phyloP scores from a whole-genome alignment of 2,888 invertebrate genomes.

The Euplexia lucipara region DNA sequence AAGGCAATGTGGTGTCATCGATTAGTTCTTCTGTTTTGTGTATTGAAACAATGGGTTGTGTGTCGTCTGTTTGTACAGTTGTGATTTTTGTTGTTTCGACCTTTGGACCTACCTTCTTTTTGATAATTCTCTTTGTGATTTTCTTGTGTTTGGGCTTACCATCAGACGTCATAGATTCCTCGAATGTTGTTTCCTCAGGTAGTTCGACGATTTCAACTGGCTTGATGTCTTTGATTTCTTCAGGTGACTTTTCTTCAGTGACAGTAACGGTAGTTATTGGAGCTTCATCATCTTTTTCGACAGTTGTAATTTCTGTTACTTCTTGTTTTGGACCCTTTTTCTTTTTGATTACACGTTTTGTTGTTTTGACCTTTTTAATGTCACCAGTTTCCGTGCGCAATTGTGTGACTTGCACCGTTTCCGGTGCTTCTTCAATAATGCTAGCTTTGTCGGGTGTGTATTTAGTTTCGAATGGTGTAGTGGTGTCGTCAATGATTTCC shows the following conservation, averaged over 20 bases:
- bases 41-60: no score
- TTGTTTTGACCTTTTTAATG: slow-evolving; percentile 65
- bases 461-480: slow-evolving; percentile 8
- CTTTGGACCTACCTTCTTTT: no score
- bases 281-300: slow-evolving; percentile 79
- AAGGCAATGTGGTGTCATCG: no score
- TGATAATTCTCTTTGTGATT: no score
- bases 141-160: no score
- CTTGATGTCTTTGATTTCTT: slow-evolving; percentile 48
- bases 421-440: slow-evolving; percentile 23
- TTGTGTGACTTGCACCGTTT: slow-evolving; percentile 33
- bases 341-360: slow-evolving; percentile 76
- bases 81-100: no score
- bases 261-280: slow-evolving; percentile 74
- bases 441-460: slow-evolving; percentile 2
- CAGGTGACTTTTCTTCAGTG: slow-evolving; percentile 76
- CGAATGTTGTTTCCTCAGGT: no score
- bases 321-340: slow-evolving; percentile 83
- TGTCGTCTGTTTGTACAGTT: no score
- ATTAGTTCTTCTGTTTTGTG: no score
- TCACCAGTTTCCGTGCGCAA: slow-evolving; percentile 73
- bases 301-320: slow-evolving; percentile 85
- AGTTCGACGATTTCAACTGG: no score
- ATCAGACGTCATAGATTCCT: no score
- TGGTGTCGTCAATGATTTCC: slow-evolving; percentile 31